phyloP scores from a whole-genome alignment of 23 tunicate genomes.

The Trididemnum nubilum region DNA sequence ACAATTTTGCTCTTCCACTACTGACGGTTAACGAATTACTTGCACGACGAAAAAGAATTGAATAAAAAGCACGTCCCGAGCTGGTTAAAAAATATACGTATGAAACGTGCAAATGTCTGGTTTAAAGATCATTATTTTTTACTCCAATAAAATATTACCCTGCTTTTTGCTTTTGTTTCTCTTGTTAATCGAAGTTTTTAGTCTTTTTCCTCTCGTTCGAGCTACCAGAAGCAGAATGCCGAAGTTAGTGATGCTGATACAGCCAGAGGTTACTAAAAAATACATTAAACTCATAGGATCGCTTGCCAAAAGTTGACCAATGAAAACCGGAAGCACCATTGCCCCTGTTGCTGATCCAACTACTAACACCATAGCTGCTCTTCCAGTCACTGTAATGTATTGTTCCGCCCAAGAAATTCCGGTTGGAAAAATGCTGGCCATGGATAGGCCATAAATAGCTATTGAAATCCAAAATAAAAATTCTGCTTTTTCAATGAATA shows the following conservation, averaged over 20 bases:
- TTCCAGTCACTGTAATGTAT: constrained; percentile 72
- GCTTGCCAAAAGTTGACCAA: constrained; percentile 42
- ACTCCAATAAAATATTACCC: too few species aligned
- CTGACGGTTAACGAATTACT: too few species aligned
- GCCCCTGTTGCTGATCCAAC: constrained; percentile 80
- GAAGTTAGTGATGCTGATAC: constrained; percentile 30
- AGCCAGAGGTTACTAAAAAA: constrained; percentile 27
- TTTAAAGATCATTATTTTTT: too few species aligned
- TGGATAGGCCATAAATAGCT: constrained; percentile 70
- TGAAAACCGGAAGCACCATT: constrained; percentile 57
- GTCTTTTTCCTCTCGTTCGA: constrained; percentile 37
- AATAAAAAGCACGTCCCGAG: too few species aligned
- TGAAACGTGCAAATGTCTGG: too few species aligned
- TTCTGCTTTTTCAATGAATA: constrained; percentile 38
- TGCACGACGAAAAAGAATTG: too few species aligned
- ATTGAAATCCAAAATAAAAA: constrained; percentile 58
- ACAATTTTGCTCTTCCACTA: too few species aligned
- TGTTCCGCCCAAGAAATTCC: constrained; percentile 86
- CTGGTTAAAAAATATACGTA: too few species aligned
- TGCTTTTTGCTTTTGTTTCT: not conserved
- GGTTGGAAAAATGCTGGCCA: constrained; percentile 84
- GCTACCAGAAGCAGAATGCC: constrained; percentile 35
- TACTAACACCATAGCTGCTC: constrained; percentile 73
- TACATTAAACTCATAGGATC: constrained; percentile 80
- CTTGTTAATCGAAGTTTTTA: not conserved